A percentile compares a stretch with the other conserved stretches of the same genome.
These are phyloP conservation scores for Notarius quadriscutis DNA, from an alignment of 2,113 vertebrate species.

Conservation along the genomic window DNA sequence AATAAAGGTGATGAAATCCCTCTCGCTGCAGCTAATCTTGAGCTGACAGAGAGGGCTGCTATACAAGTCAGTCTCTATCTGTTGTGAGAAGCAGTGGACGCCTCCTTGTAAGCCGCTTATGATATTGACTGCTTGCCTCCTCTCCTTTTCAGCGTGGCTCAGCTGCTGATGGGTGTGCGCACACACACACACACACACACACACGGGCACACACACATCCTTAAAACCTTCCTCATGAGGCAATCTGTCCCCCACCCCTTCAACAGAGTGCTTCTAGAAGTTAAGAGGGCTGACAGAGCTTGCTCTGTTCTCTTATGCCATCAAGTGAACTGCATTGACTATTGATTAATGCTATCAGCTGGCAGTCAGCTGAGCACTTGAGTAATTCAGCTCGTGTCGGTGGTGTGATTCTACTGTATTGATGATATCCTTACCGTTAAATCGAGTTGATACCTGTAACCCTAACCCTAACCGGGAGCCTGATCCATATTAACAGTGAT, in stretches of 20 bases:
- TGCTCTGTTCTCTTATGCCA: conserved; percentile 15
- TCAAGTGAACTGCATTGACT: conserved; percentile 43
- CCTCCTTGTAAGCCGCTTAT: conserved; percentile 58
- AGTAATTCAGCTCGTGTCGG: conserved; percentile 20
- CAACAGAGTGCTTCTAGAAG: conserved; percentile 29
- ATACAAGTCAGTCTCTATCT: conserved; percentile 57
- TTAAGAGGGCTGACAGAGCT: conserved; percentile 42
- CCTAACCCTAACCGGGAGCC: conserved; percentile 28
- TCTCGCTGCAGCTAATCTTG: conserved; percentile 58
- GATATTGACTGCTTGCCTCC: conserved; percentile 59
- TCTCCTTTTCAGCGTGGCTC: conserved; percentile 52
- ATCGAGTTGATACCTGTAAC: conserved; percentile 38
- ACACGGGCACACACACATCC: conserved; percentile 26
- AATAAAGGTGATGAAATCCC: conserved; percentile 61
- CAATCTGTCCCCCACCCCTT: conserved; percentile 41
- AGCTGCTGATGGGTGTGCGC: conserved; percentile 45
- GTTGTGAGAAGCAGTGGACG: conserved; percentile 55
- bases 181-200: conserved; percentile 21
- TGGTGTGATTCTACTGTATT: conserved; percentile 34
- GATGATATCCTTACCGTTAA: conserved; percentile 17
- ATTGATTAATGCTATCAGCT: conserved; percentile 50
- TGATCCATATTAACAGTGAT: conserved; percentile 32
- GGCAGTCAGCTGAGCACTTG: conserved; percentile 39
- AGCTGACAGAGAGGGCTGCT: conserved; percentile 57
- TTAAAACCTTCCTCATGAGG: conserved; percentile 50